A percentile compares a stretch with the other conserved stretches of the same genome.
phyloP scores from a whole-genome alignment of 2,113 vertebrate species.

The Chascanopsetta lugubris region DNA sequence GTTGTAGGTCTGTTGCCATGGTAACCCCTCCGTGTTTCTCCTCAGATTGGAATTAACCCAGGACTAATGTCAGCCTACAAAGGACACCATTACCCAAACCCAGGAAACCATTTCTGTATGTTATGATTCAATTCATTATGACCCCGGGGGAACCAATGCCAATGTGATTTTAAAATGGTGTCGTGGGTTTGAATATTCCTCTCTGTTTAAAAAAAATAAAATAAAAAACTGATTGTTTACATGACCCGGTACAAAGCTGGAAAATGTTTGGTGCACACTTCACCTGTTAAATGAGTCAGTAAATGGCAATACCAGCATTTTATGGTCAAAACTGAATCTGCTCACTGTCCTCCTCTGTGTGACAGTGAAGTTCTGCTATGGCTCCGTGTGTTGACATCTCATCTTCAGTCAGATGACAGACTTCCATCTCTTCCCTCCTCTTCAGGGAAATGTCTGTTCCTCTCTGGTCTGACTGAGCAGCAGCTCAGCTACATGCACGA shows the following conservation, averaged over 20 bases:
- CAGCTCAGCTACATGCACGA: conserved; percentile 95
- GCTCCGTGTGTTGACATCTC: background rate
- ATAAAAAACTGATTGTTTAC: background rate
- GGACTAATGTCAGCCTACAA: conserved; percentile 97
- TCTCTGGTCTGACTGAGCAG: conserved; percentile 91
- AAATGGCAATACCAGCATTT: background rate
- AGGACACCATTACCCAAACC: conserved; percentile 98
- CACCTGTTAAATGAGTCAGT: background rate
- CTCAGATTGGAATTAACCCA: conserved; percentile 97
- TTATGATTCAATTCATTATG: conserved; percentile 44
- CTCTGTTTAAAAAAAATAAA: background rate
- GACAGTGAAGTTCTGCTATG: background rate
- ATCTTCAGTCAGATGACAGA: background rate
- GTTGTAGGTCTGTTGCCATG: conserved; percentile 34
- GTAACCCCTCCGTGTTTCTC: conserved; percentile 56
- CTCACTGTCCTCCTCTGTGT: too few species aligned
- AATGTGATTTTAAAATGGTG: conserved; percentile 14
- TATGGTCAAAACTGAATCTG: too few species aligned
- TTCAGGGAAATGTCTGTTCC: conserved; percentile 96
- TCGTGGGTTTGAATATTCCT: conserved; percentile 29
- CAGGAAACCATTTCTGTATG: conserved; percentile 99
- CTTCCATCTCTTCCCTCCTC: background rate
- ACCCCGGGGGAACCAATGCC: background rate
- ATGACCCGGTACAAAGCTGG: background rate
- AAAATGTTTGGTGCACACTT: background rate